These are phyloP conservation scores for Drosophila greeni DNA, from an alignment of 2,888 invertebrate genomes.

Conservation along the genomic window DNA sequence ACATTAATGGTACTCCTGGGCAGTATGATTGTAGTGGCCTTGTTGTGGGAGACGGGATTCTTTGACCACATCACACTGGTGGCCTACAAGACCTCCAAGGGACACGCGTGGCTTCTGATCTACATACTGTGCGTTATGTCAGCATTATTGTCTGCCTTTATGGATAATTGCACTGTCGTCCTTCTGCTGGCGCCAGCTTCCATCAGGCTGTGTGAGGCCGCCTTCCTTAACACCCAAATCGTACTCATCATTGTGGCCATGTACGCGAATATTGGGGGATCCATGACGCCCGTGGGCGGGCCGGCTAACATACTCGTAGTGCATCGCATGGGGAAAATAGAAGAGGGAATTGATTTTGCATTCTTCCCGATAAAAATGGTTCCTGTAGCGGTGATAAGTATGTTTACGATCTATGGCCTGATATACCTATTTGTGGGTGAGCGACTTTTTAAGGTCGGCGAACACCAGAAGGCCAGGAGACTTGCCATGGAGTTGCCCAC, in stretches of 20 bases:
- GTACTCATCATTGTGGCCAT: constrained; percentile 5
- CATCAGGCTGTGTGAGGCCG: constrained; percentile 83
- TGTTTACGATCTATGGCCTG: neutral
- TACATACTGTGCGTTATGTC: constrained; percentile 84
- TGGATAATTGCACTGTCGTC: constrained; percentile 89
- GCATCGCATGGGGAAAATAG: neutral
- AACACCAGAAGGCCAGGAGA: neutral
- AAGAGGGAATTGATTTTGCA: neutral
- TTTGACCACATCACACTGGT: constrained; percentile 87
- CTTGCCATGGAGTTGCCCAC: neutral
- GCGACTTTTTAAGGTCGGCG: neutral
- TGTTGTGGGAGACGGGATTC: constrained; percentile 87
- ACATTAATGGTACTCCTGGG: constrained; percentile 84
- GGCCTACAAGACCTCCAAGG: constrained; percentile 84
- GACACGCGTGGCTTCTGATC: constrained; percentile 85
- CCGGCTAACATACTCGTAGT: constrained; percentile 1
- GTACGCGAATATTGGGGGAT: constrained; percentile 6
- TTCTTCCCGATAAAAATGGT: neutral
- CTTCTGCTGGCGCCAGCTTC: constrained; percentile 87
- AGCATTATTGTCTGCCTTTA: constrained; percentile 83
- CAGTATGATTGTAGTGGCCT: constrained; percentile 88
- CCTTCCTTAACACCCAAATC: neutral
- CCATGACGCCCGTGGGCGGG: constrained; percentile 7
- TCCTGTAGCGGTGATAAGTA: neutral
- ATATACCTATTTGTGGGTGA: neutral